A percentile compares a stretch with the other conserved stretches of the same genome.
These are phyloP conservation scores for Planiliza haematocheilus DNA, from an alignment of 2,113 vertebrate species.

Conservation along the genomic window DNA sequence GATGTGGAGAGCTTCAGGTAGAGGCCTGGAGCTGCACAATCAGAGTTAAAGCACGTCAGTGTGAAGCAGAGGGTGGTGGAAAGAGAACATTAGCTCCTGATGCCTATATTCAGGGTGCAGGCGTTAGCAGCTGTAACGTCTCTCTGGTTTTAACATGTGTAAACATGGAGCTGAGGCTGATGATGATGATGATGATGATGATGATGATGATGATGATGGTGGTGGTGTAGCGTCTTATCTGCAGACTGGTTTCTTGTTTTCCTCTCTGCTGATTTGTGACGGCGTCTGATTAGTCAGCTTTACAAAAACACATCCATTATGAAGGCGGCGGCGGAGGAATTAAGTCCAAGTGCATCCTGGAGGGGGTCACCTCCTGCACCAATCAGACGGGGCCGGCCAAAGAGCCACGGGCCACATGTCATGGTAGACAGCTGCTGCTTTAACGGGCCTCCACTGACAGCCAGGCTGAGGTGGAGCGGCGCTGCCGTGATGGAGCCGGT, in stretches of 20 bases:
- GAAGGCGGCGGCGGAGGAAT: slow-evolving; percentile 42
- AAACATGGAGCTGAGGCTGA: too few relatives aligned
- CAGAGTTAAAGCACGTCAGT: too few relatives aligned
- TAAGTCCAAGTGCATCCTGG: slow-evolving; percentile 43
- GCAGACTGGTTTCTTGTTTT: background rate
- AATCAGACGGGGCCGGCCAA: slow-evolving; percentile 50
- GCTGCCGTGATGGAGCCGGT: slow-evolving; percentile 68
- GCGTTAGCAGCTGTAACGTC: too few relatives aligned
- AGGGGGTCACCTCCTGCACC: slow-evolving; percentile 33
- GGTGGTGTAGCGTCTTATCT: too few relatives aligned
- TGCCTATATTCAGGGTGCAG: too few relatives aligned
- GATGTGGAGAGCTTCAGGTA: too few relatives aligned
- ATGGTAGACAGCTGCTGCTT: slow-evolving; percentile 61
- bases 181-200: too few relatives aligned
- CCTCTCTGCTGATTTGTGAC: background rate
- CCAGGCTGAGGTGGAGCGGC: slow-evolving; percentile 57
- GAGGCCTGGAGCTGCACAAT: too few relatives aligned
- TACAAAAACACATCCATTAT: slow-evolving; percentile 23
- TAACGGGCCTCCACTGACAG: slow-evolving; percentile 75
- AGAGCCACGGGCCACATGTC: slow-evolving; percentile 60
- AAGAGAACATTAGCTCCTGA: too few relatives aligned
- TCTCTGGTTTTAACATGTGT: too few relatives aligned
- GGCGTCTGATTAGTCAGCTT: slow-evolving; percentile 15
- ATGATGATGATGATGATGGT: too few relatives aligned
- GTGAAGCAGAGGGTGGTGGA: too few relatives aligned